Percentiles rank a stretch among this genome's conserved stretches.
Conservation (phyloP, 2,888 invertebrate species). For the Ptychoptera albimana region DNA sequence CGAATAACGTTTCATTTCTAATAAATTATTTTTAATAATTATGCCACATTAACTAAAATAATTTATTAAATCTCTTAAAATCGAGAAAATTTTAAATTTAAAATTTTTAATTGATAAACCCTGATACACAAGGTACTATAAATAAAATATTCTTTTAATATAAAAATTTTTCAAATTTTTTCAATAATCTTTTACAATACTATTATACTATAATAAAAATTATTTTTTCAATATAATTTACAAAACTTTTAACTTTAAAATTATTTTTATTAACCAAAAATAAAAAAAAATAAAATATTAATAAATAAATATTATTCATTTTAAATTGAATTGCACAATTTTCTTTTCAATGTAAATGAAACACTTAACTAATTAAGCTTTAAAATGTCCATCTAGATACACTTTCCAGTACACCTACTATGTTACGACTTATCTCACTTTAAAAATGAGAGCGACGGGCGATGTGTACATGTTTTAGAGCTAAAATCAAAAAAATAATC, state of each 20-base stretch:
- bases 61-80: constrained; percentile 44
- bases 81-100: constrained; percentile 36
- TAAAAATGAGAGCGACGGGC: constrained; percentile 22
- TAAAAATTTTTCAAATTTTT: constrained; percentile 34
- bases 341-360: constrained; percentile 19
- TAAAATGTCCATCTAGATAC: constrained; percentile 48
- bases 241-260: constrained; percentile 33
- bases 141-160: constrained; percentile 38
- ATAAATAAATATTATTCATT: constrained; percentile 54
- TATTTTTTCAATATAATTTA: constrained; percentile 32
- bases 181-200: constrained; percentile 40
- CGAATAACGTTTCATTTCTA: constrained; percentile 49
- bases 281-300: constrained; percentile 39
- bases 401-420: constrained; percentile 63
- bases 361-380: constrained; percentile 39
- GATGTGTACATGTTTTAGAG: too few relatives aligned
- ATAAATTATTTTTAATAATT: constrained; percentile 44
- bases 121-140: constrained; percentile 59
- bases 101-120: constrained; percentile 39
- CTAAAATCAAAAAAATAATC: constrained; percentile 13
- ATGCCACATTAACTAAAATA: constrained; percentile 40
- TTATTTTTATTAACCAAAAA: constrained; percentile 38
- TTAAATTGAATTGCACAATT: constrained; percentile 35
- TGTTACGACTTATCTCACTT: constrained; percentile 68
- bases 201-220: constrained; percentile 36